Base-by-base conservation (phyloP, 2,888 invertebrate genomes). In the Heliconius hortense region DNA sequence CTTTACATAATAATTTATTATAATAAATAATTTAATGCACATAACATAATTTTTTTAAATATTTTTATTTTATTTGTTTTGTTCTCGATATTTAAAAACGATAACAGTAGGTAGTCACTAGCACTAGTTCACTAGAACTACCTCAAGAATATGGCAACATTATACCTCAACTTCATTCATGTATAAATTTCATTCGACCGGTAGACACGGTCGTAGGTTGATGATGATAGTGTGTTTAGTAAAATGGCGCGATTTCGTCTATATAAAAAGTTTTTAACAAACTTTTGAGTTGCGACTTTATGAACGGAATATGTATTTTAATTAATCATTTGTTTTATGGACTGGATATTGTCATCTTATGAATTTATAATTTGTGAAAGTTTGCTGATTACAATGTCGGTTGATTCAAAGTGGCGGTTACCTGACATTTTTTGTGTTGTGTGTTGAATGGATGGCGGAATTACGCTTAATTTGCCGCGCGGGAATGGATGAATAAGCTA, bases 361-460 rank as follows among this genome's bases (percentile, higher is more conserved):
- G 64, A 63, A 69, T 68, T 53, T 72, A 69, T 75, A 77, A 26
- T 62, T 72, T 87, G 91, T 92, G 89, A 90, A 90, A 91, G 88
- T 90, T 89, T 85, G 89, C 87, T 87, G 89, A 89, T 88, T 89
- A 92, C 89, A 90, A 93, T 94, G 93, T 92, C 93, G 89, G 94
- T 94, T 93, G 92, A 90, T 94, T 94, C 91, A 90, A 94, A 94
- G 94, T 93, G 93, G 92, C 92, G 90, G 93, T 93, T 94, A 94
- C 94, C 94, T 94, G 94, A 88, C 93, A 91, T 93, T 93, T 94
- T 94, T 94, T 94, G 93, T 93, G 93, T 87, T 87, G 87, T 90
- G 94, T 91, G 89, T 90, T 94, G 90, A 92, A 93, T 93, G 92
- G 86, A 90, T 90, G 89, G 86, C 86, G 90, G 89, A 90, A 91